These are phyloP conservation scores for Adoxophyes honmai DNA, from an alignment of 1,140 invertebrate species.

Conservation along the genomic window DNA sequence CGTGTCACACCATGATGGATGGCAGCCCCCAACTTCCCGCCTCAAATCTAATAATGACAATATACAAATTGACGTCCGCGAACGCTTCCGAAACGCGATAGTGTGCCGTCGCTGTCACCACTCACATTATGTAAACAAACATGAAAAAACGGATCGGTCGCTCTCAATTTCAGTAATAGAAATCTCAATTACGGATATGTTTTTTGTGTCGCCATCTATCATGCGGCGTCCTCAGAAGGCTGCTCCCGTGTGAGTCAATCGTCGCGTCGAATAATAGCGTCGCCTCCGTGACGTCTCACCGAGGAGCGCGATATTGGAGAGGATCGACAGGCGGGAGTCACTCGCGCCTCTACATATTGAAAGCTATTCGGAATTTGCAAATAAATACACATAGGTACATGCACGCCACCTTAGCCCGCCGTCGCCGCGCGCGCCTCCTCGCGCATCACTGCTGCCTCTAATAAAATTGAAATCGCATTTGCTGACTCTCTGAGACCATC, in stretches of 20 bases:
- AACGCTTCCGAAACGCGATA: slow-evolving; percentile 71
- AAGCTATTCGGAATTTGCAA: slow-evolving; percentile 74
- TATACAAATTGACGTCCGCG: slow-evolving; percentile 75
- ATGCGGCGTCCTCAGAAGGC: slow-evolving; percentile 40
- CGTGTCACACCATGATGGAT: slow-evolving; percentile 72
- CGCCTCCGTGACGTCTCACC: slow-evolving; percentile 51
- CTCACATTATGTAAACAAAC: slow-evolving; percentile 75
- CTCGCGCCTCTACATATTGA: slow-evolving; percentile 70
- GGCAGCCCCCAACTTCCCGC: slow-evolving; percentile 67
- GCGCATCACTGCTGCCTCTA: slow-evolving; percentile 52
- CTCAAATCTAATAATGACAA: slow-evolving; percentile 72
- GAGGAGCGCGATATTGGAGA: slow-evolving; percentile 63
- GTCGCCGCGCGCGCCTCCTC: slow-evolving; percentile 36
- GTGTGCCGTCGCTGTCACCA: slow-evolving; percentile 53
- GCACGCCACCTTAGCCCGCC: slow-evolving; percentile 35
- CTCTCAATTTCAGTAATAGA: slow-evolving; percentile 73
- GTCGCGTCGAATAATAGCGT: slow-evolving; percentile 53
- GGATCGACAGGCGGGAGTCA: slow-evolving; percentile 66
- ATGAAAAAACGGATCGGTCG: slow-evolving; percentile 56
- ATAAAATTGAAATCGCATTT: slow-evolving; percentile 73
- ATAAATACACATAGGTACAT: slow-evolving; percentile 62
- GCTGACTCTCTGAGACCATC: slow-evolving; percentile 45
- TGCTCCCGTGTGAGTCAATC: slow-evolving; percentile 52
- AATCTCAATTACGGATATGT: slow-evolving; percentile 74
- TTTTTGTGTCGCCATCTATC: slow-evolving; percentile 67